Percentiles rank a stretch among this genome's conserved stretches.
Conservation (phyloP, 2,888 invertebrate species). For the Thymelicus lineola region DNA sequence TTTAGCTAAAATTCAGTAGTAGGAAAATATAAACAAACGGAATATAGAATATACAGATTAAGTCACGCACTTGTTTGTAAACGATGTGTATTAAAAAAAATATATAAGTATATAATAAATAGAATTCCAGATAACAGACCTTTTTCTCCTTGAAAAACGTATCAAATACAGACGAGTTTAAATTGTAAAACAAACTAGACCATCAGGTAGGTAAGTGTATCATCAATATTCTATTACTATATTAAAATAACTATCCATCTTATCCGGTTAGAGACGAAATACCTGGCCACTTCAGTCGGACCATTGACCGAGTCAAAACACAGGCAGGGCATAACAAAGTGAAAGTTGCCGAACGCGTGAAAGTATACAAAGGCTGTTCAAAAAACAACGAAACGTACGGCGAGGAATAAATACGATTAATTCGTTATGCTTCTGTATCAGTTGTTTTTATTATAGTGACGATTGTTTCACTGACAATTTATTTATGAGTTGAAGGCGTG, state of each 20-base stretch:
- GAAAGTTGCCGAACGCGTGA: constrained; percentile 46
- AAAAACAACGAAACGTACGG: constrained; percentile 22
- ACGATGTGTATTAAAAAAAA: too few relatives aligned
- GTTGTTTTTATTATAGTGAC: constrained; percentile 11
- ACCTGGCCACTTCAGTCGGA: constrained; percentile 2
- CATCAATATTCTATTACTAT: neutral
- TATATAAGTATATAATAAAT: too few relatives aligned
- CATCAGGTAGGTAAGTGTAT: neutral
- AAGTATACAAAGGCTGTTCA: constrained; percentile 31
- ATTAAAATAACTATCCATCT: neutral
- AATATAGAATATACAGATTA: too few relatives aligned
- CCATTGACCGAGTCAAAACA: constrained; percentile 33
- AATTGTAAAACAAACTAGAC: too few relatives aligned
- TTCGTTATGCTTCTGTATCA: constrained; percentile 4
- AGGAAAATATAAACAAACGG: too few relatives aligned
- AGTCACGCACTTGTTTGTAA: too few relatives aligned
- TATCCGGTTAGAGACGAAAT: neutral
- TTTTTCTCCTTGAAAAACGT: too few relatives aligned
- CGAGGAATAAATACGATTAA: constrained; percentile 22
- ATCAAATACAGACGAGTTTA: too few relatives aligned
- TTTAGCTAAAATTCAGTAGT: too few relatives aligned
- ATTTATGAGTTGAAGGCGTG: neutral
- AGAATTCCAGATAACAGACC: too few relatives aligned
- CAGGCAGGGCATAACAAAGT: constrained; percentile 38
- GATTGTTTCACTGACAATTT: neutral